A percentile compares a stretch with the other conserved stretches of the same genome.
phyloP scores from a whole-genome alignment of 2,888 invertebrate species.

The Branchipolynoe longqiensis region DNA sequence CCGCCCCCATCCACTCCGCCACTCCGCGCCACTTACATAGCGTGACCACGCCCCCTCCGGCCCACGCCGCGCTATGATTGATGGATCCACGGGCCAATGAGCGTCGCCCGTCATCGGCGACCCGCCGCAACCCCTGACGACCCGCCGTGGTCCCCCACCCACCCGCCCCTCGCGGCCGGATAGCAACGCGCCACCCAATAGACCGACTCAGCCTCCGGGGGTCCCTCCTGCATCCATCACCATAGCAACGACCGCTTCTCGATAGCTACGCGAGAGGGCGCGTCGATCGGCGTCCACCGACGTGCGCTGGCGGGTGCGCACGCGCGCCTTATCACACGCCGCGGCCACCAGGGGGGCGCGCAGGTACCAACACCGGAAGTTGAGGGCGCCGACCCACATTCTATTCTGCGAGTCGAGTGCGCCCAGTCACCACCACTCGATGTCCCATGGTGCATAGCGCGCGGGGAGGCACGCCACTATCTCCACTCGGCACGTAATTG shows the following conservation, averaged over 20 bases:
- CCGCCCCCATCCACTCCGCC: neutral
- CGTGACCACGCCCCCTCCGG: constrained; percentile 31
- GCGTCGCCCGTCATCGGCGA: constrained; percentile 20
- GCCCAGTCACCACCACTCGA: neutral
- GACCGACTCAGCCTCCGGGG: constrained; percentile 6
- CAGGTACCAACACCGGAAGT: no score
- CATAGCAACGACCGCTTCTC: constrained; percentile 26
- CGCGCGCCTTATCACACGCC: no score
- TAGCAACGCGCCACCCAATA: neutral
- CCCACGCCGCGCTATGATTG: neutral
- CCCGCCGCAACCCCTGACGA: neutral
- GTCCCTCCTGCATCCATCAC: neutral
- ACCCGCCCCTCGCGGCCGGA: neutral
- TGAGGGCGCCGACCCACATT: no score
- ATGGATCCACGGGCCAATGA: constrained; percentile 41
- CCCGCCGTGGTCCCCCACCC: neutral
- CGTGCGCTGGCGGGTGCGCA: no score
- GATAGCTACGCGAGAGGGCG: constrained; percentile 29
- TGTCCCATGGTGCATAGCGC: no score
- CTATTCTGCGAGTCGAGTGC: no score
- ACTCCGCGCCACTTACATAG: neutral
- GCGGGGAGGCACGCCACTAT: neutral
- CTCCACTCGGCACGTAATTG: constrained; percentile 33
- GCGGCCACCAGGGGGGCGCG: no score
- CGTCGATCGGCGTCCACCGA: no score